Evolutionary conservation across 2,797 vertebrate species (phyloP).

Genomic region (Protonibea diacanthus): DNA sequence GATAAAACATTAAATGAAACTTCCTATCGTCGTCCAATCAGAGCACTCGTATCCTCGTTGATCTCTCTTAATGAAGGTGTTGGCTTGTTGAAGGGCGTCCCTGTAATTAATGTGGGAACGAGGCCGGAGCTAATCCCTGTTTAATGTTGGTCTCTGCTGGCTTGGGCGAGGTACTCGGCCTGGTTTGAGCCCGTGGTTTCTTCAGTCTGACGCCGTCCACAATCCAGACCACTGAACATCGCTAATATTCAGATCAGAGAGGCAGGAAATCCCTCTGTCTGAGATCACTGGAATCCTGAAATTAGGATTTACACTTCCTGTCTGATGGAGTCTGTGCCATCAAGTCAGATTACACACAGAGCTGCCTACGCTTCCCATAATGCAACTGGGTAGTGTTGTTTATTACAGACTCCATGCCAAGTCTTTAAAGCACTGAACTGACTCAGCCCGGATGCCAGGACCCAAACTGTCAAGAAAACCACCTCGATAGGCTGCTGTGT

Average conservation of each 20-base stretch:
- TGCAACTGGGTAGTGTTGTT: background rate
- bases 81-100: slow-evolving; percentile 24
- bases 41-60: background rate
- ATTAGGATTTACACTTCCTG: slow-evolving; percentile 6
- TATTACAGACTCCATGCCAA: background rate
- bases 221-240: background rate
- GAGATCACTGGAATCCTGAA: slow-evolving; percentile 20
- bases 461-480: no score
- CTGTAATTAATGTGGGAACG: slow-evolving; percentile 56
- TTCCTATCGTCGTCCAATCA: background rate
- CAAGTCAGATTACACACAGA: no score
- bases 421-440: no score
- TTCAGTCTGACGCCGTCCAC: background rate
- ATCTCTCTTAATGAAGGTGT: slow-evolving; percentile 39
- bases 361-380: background rate
- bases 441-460: no score
- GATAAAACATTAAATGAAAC: no score
- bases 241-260: slow-evolving; percentile 24
- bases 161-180: no score
- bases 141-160: slow-evolving; percentile 53
- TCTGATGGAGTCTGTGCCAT: background rate
- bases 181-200: background rate
- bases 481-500: no score
- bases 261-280: slow-evolving; percentile 18
- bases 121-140: slow-evolving; percentile 51